Evolutionary conservation across 2,888 invertebrate genomes (phyloP).

Genomic region (Himalopsyche japonica): DNA sequence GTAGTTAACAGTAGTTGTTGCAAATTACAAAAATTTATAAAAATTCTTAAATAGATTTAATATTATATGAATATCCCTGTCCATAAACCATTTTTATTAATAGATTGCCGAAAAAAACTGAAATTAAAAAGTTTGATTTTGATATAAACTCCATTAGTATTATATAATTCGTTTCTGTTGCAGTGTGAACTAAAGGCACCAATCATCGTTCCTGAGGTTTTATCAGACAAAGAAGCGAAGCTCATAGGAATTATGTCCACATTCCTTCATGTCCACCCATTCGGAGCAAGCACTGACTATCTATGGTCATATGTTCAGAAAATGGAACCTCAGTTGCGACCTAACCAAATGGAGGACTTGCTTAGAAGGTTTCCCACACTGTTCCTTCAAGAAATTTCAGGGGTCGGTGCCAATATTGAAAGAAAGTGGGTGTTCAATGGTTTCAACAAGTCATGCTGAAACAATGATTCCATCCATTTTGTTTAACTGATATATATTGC

Average conservation of each 20-base stretch:
- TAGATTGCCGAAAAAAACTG: too few relatives aligned
- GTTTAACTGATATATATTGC: too few relatives aligned
- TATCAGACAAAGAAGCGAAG: slow-evolving; percentile 68
- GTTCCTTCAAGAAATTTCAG: slow-evolving; percentile 77
- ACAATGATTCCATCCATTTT: too few relatives aligned
- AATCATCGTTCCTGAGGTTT: slow-evolving; percentile 21
- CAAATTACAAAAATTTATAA: too few relatives aligned
- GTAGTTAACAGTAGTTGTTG: too few relatives aligned
- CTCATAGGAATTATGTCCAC: slow-evolving; percentile 86
- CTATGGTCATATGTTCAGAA: slow-evolving; percentile 90
- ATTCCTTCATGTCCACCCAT: slow-evolving; percentile 90
- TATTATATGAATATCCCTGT: too few relatives aligned
- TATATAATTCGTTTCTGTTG: not conserved
- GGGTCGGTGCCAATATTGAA: slow-evolving; percentile 85
- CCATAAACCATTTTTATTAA: too few relatives aligned
- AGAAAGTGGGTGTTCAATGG: slow-evolving; percentile 86
- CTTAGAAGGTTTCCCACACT: slow-evolving; percentile 78
- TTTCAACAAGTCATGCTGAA: slow-evolving; percentile 48
- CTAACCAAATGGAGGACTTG: slow-evolving; percentile 76
- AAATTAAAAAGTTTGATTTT: not conserved
- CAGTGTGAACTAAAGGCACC: slow-evolving; percentile 1
- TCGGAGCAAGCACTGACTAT: slow-evolving; percentile 88
- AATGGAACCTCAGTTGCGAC: slow-evolving; percentile 70
- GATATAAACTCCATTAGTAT: not conserved
- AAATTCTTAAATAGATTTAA: too few relatives aligned